Evolutionary conservation across 2,797 vertebrate species (phyloP).

Genomic region (Gobio occitaniae): DNA sequence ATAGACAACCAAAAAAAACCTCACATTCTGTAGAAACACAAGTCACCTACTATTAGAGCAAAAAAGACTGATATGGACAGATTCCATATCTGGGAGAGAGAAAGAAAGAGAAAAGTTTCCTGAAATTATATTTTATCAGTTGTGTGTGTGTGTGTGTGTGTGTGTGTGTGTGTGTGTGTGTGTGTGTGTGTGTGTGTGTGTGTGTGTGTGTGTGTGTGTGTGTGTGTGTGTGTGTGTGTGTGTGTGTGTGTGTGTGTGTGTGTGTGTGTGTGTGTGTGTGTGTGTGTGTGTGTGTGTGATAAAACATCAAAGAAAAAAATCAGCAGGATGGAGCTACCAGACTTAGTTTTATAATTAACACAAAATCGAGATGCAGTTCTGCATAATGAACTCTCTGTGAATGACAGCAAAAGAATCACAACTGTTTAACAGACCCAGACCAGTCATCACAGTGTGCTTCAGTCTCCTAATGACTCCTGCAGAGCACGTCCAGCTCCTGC

Average conservation of each 20-base stretch:
- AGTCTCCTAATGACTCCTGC: slow-evolving; percentile 28
- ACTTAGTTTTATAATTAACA: slow-evolving; percentile 56
- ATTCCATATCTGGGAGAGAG: background rate
- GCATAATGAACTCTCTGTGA: slow-evolving; percentile 52
- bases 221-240: too few species aligned
- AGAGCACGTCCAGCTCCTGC: slow-evolving; percentile 2
- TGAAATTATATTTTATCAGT: background rate
- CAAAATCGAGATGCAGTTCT: slow-evolving; percentile 45
- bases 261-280: too few species aligned
- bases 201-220: too few species aligned
- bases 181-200: too few species aligned
- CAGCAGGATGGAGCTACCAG: slow-evolving; percentile 45
- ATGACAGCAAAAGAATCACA: slow-evolving; percentile 13
- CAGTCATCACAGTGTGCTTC: slow-evolving; percentile 13
- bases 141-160: background rate
- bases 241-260: background rate
- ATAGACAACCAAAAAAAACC: background rate
- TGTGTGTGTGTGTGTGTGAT: too few species aligned
- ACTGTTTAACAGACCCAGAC: slow-evolving; percentile 31
- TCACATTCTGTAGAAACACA: background rate
- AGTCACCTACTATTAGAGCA: background rate
- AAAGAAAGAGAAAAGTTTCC: background rate
- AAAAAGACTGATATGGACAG: background rate
- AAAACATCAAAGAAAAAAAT: slow-evolving; percentile 49
- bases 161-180: background rate